Conservation (phyloP, 2,113 vertebrate species). For the Setophaga kirtlandii region DNA sequence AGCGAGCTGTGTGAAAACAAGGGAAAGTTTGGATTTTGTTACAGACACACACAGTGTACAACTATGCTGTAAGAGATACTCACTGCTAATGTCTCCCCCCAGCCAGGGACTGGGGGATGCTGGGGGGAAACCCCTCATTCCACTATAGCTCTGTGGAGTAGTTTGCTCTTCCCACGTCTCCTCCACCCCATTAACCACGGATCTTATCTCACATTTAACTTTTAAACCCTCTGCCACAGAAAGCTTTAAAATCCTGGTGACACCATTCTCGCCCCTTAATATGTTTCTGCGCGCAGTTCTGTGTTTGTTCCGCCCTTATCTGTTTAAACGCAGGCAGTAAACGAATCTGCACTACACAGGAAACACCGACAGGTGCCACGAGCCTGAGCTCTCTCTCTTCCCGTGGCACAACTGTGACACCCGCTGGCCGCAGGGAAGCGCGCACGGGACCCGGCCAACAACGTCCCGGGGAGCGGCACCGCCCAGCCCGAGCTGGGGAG, state of each 20-base stretch:
- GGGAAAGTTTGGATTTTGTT: neutral
- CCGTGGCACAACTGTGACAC: constrained; percentile 3
- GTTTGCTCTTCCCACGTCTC: neutral
- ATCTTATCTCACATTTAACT: neutral
- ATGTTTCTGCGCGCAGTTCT: neutral
- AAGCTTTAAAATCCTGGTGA: neutral
- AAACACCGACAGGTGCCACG: neutral
- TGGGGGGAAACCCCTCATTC: neutral
- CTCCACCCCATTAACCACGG: fast-evolving
- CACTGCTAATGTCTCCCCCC: neutral
- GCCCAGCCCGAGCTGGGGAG: neutral
- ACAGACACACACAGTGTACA: neutral
- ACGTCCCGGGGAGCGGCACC: fast-evolving
- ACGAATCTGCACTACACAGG: neutral
- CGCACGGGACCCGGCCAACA: fast-evolving
- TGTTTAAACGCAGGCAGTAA: neutral
- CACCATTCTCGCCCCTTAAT: neutral
- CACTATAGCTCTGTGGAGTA: neutral
- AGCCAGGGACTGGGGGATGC: neutral
- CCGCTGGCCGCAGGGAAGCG: neutral
- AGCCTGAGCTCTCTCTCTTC: fast-evolving
- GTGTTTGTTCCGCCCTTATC: neutral
- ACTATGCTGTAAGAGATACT: neutral
- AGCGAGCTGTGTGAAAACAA: constrained; percentile 81
- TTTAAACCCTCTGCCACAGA: neutral